A percentile compares a stretch with the other conserved stretches of the same genome.
Conservation (phyloP, 2,113 vertebrate species). For the Pygoscelis antarcticus region DNA sequence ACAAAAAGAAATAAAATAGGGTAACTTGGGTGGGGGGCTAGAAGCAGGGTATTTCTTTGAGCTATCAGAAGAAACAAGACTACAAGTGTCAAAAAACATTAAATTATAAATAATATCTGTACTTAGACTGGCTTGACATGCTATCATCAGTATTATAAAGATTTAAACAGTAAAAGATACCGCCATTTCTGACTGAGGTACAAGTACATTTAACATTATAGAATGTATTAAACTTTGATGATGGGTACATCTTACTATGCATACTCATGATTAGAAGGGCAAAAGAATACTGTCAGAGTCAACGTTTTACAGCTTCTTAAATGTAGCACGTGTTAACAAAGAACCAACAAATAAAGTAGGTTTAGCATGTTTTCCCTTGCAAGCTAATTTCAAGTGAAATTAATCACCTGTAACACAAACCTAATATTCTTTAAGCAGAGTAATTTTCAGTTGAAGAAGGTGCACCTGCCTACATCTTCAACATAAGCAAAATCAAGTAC, state of each 20-base stretch:
- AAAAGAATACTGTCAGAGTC: conserved; percentile 5
- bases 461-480: conserved; percentile 87
- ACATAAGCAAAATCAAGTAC: conserved; percentile 81
- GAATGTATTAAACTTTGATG: not conserved
- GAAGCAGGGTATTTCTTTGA: not conserved
- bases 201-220: not conserved
- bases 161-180: not conserved
- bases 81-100: not conserved
- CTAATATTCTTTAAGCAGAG: conserved; percentile 69
- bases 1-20: not conserved
- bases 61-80: not conserved
- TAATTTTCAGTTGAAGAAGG: conserved; percentile 77
- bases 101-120: not conserved
- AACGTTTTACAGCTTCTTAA: conserved; percentile 30
- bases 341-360: conserved; percentile 41
- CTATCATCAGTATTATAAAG: not conserved
- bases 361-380: conserved; percentile 57
- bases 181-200: not conserved
- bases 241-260: not conserved
- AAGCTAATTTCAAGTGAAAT: conserved; percentile 69
- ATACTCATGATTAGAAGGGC: not conserved
- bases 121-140: not conserved
- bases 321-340: not conserved
- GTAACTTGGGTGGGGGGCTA: not conserved
- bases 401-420: conserved; percentile 66